Evolutionary conservation across 2,113 vertebrate species (phyloP).

Genomic region (Jaculus jaculus): DNA sequence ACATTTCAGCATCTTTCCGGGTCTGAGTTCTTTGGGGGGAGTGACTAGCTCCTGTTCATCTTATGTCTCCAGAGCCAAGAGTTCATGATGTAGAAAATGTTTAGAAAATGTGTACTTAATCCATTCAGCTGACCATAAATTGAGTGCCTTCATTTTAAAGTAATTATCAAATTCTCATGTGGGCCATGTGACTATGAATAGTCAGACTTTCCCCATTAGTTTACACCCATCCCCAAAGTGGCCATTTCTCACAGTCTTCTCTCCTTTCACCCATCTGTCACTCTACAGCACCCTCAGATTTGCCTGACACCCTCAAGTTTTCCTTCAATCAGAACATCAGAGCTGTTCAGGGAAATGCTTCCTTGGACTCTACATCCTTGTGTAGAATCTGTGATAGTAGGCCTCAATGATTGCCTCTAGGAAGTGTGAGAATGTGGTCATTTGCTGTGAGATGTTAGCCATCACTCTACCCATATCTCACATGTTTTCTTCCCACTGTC

Average conservation of each 20-base stretch:
- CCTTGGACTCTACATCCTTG: fast-evolving
- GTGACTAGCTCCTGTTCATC: background rate
- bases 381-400: no score
- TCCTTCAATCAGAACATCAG: background rate
- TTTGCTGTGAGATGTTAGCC: no score
- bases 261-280: background rate
- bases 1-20: constrained; percentile 39
- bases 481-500: background rate
- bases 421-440: fast-evolving
- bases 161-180: background rate
- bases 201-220: background rate
- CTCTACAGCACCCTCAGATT: background rate
- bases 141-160: constrained; percentile 30
- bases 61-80: constrained; percentile 11
- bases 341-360: background rate
- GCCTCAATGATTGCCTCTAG: fast-evolving
- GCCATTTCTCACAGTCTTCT: background rate
- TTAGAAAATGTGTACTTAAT: constrained; percentile 39
- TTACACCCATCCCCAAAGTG: background rate
- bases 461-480: fast-evolving
- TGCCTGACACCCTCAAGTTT: background rate
- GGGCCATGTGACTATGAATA: background rate
- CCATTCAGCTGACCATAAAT: constrained; percentile 47
- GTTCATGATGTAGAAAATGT: constrained; percentile 26
- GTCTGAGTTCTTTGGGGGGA: background rate